phyloP scores from a whole-genome alignment of 2,888 invertebrate genomes.

The Terebella lapidaria region DNA sequence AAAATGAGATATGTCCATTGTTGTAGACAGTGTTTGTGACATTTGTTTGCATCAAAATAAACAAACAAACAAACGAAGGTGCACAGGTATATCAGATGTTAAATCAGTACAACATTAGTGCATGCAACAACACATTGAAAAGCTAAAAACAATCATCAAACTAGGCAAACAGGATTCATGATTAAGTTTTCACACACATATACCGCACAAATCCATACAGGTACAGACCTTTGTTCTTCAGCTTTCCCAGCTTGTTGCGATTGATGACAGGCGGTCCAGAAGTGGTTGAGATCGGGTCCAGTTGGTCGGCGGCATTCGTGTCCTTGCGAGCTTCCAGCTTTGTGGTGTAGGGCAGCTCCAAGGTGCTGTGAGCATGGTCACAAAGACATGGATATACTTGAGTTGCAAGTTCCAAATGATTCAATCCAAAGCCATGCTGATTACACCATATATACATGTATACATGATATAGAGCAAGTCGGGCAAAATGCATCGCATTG shows the following conservation, averaged over 20 bases:
- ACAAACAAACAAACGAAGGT: neutral
- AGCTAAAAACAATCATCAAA: too few relatives aligned
- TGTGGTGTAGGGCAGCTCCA: conserved; percentile 7
- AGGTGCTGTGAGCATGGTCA: neutral
- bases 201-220: neutral
- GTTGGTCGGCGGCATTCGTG: neutral
- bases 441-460: neutral
- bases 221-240: too few relatives aligned
- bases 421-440: too few relatives aligned
- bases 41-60: neutral
- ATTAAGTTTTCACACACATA: too few relatives aligned
- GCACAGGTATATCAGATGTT: too few relatives aligned
- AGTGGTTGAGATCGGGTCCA: neutral
- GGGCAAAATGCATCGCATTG: too few relatives aligned
- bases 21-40: neutral
- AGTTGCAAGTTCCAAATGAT: too few relatives aligned
- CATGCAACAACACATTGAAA: too few relatives aligned
- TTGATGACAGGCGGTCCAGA: neutral
- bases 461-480: neutral
- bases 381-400: neutral
- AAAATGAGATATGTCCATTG: too few relatives aligned
- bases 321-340: conserved; percentile 2
- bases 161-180: too few relatives aligned
- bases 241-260: neutral
- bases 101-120: too few relatives aligned